A percentile compares a stretch with the other conserved stretches of the same genome.
These are phyloP conservation scores for Cybosia mesomella DNA, from an alignment of 2,888 invertebrate genomes.

Conservation along the genomic window DNA sequence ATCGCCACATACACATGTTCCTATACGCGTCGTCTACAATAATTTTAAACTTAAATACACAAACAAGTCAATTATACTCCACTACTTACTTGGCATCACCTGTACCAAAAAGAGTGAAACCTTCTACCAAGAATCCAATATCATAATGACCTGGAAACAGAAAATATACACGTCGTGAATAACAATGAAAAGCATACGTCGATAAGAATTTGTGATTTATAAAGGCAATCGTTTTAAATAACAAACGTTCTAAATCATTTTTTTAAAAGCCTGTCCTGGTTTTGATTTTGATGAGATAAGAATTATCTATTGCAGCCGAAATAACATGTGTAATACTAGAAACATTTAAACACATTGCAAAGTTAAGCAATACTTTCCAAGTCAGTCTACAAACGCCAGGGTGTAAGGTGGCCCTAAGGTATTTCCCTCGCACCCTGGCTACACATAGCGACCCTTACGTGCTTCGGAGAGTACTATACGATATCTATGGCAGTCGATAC, in stretches of 20 bases:
- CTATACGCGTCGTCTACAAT: no score
- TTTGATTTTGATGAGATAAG: slow-evolving; percentile 1
- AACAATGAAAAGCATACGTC: neutral
- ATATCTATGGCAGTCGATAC: no score
- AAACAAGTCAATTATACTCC: neutral
- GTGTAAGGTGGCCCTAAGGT: no score
- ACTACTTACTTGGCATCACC: slow-evolving; percentile 46
- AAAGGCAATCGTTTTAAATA: neutral
- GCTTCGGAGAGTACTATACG: no score
- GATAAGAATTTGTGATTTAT: neutral
- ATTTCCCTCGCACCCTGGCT: no score
- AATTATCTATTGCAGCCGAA: neutral
- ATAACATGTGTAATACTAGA: neutral
- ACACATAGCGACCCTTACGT: no score
- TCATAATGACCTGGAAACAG: slow-evolving; percentile 40
- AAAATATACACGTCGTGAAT: neutral
- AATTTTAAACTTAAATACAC: no score
- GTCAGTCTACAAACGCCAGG: no score
- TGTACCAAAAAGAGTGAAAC: slow-evolving; percentile 41
- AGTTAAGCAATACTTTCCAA: no score
- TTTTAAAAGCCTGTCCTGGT: neutral
- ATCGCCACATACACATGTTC: no score
- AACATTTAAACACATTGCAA: no score
- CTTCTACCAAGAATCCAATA: slow-evolving; percentile 44
- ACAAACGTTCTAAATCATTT: neutral